These are phyloP conservation scores for Neuroscelio doddi DNA, from an alignment of 2,888 invertebrate genomes.

Conservation along the genomic window DNA sequence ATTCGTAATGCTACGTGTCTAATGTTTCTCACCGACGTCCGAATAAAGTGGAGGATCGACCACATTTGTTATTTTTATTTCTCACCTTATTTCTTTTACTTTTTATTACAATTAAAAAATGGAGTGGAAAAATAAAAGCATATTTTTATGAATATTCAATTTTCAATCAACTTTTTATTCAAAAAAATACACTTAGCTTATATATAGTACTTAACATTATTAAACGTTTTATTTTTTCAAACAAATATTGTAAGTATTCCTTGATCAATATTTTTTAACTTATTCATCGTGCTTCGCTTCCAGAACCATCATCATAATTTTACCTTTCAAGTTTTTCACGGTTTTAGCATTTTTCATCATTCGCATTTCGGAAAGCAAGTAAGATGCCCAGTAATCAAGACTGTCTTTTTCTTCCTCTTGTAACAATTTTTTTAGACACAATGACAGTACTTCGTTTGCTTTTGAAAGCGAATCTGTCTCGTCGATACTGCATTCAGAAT, in stretches of 20 bases:
- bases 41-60: conserved; percentile 53
- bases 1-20: conserved; percentile 44
- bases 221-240: no score
- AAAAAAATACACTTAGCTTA: no score
- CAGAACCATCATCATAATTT: background rate
- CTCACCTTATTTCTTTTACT: background rate
- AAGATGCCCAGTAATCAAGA: background rate
- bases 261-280: background rate
- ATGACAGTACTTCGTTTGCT: background rate
- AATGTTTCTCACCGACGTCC: conserved; percentile 53
- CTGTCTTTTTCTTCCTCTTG: background rate
- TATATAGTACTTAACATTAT: no score
- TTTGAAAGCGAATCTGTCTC: no score
- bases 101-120: no score
- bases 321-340: background rate
- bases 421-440: background rate
- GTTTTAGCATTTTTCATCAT: background rate
- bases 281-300: no score
- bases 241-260: background rate
- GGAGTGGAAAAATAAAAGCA: no score
- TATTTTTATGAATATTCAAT: background rate
- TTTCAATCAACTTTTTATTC: no score
- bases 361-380: background rate
- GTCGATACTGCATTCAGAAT: no score
- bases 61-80: background rate